Conservation (phyloP, 2,113 vertebrate genomes). For the Thamnaconus septentrionalis region DNA sequence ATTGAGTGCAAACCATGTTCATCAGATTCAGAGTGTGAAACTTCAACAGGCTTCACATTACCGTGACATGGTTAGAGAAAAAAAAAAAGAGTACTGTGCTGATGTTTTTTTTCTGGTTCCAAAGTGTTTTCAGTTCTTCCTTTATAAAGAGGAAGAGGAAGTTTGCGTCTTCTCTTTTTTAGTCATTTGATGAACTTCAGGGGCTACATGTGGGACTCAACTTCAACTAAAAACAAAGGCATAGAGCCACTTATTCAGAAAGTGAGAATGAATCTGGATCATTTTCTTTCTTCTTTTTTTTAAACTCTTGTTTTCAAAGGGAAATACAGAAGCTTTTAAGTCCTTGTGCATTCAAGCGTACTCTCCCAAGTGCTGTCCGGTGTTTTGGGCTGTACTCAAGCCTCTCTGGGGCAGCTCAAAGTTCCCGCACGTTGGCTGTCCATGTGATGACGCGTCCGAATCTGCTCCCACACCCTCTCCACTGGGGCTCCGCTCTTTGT, state of each 20-base stretch:
- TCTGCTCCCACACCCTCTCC: conserved; percentile 90
- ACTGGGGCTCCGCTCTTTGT: conserved; percentile 89
- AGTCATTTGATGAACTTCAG: neutral
- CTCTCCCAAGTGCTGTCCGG: conserved; percentile 73
- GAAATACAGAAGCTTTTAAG: too few species aligned
- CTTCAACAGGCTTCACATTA: too few species aligned
- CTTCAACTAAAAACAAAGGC: neutral
- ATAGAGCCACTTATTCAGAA: neutral
- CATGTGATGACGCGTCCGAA: conserved; percentile 85
- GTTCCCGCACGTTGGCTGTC: conserved; percentile 83
- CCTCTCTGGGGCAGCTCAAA: conserved; percentile 83
- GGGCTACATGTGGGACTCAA: neutral
- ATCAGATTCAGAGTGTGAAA: too few species aligned
- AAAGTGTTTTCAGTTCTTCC: conserved; percentile 27
- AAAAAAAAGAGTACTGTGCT: too few species aligned
- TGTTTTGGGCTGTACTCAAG: conserved; percentile 83
- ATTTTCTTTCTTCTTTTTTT: neutral
- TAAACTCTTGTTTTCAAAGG: too few species aligned
- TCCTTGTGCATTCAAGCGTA: too few species aligned
- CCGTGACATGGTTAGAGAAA: too few species aligned
- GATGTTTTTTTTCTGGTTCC: conserved; percentile 16
- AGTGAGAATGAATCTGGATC: neutral
- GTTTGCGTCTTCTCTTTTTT: neutral
- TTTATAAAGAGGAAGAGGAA: conserved; percentile 30
- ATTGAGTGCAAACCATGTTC: too few species aligned